Evolutionary conservation across 1,140 invertebrate genomes (phyloP).

Genomic region (Lysiphlebus fabarum): DNA sequence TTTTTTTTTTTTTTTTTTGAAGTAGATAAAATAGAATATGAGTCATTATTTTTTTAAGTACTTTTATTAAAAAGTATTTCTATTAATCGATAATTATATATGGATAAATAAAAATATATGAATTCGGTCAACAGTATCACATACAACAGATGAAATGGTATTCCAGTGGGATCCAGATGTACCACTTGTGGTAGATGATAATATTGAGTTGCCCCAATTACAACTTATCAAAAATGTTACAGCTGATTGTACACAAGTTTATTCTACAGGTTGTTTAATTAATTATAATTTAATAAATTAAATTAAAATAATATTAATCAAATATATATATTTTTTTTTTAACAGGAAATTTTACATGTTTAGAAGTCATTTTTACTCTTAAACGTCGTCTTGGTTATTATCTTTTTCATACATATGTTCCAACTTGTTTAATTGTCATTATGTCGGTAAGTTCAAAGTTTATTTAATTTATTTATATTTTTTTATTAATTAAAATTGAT

Average conservation of each 20-base stretch:
- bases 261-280: conserved; percentile 68
- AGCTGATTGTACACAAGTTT: conserved; percentile 84
- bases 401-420: conserved; percentile 84
- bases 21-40: background rate
- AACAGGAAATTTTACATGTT: conserved; percentile 81
- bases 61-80: no score
- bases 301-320: background rate
- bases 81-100: conserved; percentile 2
- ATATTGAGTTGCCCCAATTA: conserved; percentile 82
- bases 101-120: conserved; percentile 18
- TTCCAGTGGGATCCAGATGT: conserved; percentile 88
- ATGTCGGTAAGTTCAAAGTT: conserved; percentile 72
- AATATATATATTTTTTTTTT: conserved; percentile 2
- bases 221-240: conserved; percentile 80
- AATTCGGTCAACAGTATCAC: conserved; percentile 68
- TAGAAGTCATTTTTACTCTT: conserved; percentile 81
- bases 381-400: conserved; percentile 83
- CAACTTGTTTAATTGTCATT: conserved; percentile 82
- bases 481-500: no score
- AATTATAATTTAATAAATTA: conserved; percentile 4
- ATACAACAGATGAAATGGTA: conserved; percentile 86
- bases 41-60: no score
- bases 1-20: background rate
- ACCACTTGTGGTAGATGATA: conserved; percentile 83
- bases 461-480: background rate